Base-by-base conservation (phyloP, 1,140 invertebrate genomes). In the Babylonia areolata region DNA sequence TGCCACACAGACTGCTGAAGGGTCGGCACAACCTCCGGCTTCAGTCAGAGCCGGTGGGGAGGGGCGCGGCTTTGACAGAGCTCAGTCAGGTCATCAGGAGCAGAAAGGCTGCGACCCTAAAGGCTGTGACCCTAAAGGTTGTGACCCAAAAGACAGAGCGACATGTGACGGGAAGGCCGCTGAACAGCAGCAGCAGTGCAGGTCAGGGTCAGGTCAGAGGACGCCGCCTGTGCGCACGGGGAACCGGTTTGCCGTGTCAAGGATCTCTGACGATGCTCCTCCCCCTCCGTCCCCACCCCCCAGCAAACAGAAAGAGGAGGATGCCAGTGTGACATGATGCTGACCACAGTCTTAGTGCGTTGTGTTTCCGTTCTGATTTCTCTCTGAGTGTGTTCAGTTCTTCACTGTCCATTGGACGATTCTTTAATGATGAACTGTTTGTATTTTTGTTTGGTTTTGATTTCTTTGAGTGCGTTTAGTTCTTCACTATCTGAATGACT, bases 181-280 rank as follows among this genome's bases (percentile, higher is more conserved):
- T 23, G 58, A 64, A 64, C 58, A 64, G 5, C 58, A 64, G 58
- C 9, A 51, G 46, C 46, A 51, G 12, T 64, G 58, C 12, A 23
- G 58, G 58, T 12, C 58, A 64, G 35, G 35, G 20, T 40, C 75
- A 9, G 75, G 35, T 15, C 35, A 42, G 28, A 37, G 39, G 23
- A 28, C 37, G 37, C 75, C 75, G 3, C 35, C 75, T 23, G 12
- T 23, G 37, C 35, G 75, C 3, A 9, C 37, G 2, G 75, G 37
- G 17, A 77, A 77, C 75, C 9, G 75, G 17, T 77, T 77, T 40
- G 75, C 35, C 6, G 75, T 77, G 75, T 77, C 75, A 0, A 77
- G 37, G 37, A 77, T 77, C 23, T 77, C 75, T 40, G 75, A 77
- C 20, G 71, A 73, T 6, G 37, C 75, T 15, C 75, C 75, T 35